Base-by-base conservation (phyloP, 1,140 invertebrate genomes). In the Cylas formicarius region DNA sequence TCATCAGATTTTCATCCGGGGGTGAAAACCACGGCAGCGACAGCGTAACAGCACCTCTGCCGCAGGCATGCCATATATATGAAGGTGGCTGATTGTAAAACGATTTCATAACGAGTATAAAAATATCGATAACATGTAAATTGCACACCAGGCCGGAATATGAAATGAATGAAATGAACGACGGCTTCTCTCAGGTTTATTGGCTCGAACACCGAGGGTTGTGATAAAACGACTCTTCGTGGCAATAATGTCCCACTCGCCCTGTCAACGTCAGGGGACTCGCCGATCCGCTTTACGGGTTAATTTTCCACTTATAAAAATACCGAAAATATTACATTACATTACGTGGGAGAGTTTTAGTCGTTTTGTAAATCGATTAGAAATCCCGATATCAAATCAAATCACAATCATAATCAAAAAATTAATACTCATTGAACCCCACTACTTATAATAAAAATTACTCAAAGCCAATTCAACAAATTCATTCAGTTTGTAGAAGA, bases 51-150 rank as follows among this genome's bases (percentile, higher is more conserved):
- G 27, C 35, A 38, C 36, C 33, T 38, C 21, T 33, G 23, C 44
- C 44, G 35, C 44, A 21, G 44, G 44, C 44, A 40, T 11, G n/a
- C n/a, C 28, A 38, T 38, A 24, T 48, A 48, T 46, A 46, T 48
- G 37, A 32, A 48, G 54, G 53, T 53, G 53, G 45, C 46, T 54
- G 57, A 61, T 61, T 54, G 53, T 56, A 56, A 58, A 58, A 57
- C 57, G 57, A 61, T 61, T 61, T 62, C 54, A 56, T 61, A 61
- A 62, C 58, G 57, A 57, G 55, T 54, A 62, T 60, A 60, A 64
- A 63, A 64, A 64, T 64, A 64, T 64, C 60, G 60, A 64, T 64
- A 62, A 61, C 58, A 64, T 64, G 62, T 64, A 64, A 64, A 64
- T 64, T 61, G 56, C 48, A 53, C 36, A 56, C 56, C 52, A 52